Evolutionary conservation across 2,113 vertebrate genomes (phyloP).

Genomic region (Myodes glareolus): DNA sequence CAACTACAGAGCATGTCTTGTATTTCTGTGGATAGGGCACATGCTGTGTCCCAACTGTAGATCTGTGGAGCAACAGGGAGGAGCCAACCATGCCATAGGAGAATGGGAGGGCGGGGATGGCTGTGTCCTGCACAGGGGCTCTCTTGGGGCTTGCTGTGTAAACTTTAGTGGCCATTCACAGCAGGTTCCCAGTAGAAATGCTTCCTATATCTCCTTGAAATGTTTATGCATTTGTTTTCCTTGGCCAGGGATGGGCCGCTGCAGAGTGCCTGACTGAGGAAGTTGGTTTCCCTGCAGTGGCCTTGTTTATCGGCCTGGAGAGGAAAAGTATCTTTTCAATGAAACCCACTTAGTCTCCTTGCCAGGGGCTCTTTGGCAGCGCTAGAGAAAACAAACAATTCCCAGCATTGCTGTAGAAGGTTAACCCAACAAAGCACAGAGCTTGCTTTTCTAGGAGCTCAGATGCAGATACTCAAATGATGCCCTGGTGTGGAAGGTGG

Average conservation of each 20-base stretch:
- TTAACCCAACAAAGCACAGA: constrained; percentile 20
- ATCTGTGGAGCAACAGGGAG: background rate
- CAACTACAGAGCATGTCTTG: background rate
- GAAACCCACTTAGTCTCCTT: constrained; percentile 77
- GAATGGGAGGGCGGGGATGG: background rate
- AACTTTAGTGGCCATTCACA: constrained; percentile 75
- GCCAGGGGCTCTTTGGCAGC: constrained; percentile 23
- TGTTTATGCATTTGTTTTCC: constrained; percentile 81
- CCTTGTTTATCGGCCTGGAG: constrained; percentile 78
- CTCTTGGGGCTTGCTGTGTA: constrained; percentile 47
- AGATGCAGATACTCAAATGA: background rate
- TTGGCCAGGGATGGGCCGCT: constrained; percentile 72
- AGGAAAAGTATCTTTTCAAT: constrained; percentile 75
- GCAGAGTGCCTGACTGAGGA: constrained; percentile 70
- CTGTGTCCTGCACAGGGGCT: background rate
- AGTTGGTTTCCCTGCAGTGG: constrained; percentile 73
- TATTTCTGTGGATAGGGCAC: too few relatives aligned
- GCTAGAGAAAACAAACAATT: constrained; percentile 54
- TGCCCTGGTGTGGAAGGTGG: background rate
- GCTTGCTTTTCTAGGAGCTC: background rate
- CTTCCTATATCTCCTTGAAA: constrained; percentile 75
- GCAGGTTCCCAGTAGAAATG: constrained; percentile 72
- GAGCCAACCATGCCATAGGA: background rate
- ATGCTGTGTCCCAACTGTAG: background rate
- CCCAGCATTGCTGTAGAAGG: background rate